Percentiles rank a stretch among this genome's conserved stretches.
Evolutionary conservation across 2,113 vertebrate genomes (phyloP).

Genomic region (Cervus canadensis): DNA sequence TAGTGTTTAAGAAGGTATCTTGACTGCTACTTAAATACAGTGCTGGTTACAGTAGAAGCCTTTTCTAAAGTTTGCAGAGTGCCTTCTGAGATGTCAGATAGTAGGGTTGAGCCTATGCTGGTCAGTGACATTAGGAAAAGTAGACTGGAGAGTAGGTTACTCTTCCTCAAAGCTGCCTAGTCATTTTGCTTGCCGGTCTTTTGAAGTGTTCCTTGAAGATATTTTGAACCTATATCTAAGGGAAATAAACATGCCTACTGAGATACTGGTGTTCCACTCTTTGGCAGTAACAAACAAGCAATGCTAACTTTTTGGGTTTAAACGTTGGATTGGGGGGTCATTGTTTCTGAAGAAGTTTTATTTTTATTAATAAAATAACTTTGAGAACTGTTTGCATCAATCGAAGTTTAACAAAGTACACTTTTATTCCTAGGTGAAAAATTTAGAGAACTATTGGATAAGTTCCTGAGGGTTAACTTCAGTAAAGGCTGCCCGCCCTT

Average conservation of each 20-base stretch:
- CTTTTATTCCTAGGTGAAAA: conserved; percentile 85
- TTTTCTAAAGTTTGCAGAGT: neutral
- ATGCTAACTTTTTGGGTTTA: neutral
- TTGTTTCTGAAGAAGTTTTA: conserved; percentile 38
- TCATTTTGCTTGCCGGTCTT: neutral
- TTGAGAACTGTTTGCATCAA: conserved; percentile 57
- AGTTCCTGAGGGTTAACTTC: conserved; percentile 85
- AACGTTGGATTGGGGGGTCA: neutral
- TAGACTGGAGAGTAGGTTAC: neutral
- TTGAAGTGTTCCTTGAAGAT: neutral
- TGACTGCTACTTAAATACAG: neutral
- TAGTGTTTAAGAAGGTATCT: neutral
- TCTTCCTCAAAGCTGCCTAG: neutral
- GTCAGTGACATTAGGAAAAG: neutral
- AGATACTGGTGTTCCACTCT: neutral
- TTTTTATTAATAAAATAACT: conserved; percentile 48
- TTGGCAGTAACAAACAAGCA: neutral
- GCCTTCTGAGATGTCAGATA: neutral
- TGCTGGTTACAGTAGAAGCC: neutral
- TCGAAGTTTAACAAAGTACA: conserved; percentile 75
- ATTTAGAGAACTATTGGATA: conserved; percentile 86
- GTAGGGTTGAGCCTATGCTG: neutral
- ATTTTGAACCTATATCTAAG: neutral
- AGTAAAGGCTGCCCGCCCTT: conserved; percentile 86
- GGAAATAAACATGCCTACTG: neutral